Conservation (phyloP, 1,140 invertebrate genomes). For the Pseudomyrmex concolor region DNA sequence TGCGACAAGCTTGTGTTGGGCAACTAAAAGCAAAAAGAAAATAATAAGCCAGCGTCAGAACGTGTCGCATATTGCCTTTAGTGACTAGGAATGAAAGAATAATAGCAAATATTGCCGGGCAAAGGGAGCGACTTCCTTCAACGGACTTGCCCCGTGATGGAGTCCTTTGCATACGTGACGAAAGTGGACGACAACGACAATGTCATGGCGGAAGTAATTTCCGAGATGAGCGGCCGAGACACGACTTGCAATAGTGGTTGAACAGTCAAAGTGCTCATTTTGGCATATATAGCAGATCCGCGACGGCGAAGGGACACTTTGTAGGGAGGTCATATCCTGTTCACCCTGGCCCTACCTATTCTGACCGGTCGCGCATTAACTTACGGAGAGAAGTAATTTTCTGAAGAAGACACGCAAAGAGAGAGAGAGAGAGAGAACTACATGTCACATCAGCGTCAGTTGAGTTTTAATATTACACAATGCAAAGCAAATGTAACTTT, state of each 20-base stretch:
- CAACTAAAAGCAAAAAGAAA: constrained; percentile 34
- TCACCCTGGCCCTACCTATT: constrained; percentile 66
- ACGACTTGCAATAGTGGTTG: constrained; percentile 83
- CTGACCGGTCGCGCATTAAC: constrained; percentile 71
- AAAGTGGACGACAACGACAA: constrained; percentile 68
- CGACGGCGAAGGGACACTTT: constrained; percentile 76
- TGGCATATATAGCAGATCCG: constrained; percentile 73
- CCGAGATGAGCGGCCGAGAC: constrained; percentile 81
- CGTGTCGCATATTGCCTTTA: constrained; percentile 51
- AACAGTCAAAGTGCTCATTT: constrained; percentile 85
- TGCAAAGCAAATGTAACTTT: neutral
- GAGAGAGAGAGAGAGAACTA: neutral
- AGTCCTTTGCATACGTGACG: constrained; percentile 66
- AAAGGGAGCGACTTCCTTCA: constrained; percentile 67
- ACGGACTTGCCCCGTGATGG: constrained; percentile 63
- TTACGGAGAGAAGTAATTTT: constrained; percentile 69
- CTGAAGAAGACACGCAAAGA: constrained; percentile 71
- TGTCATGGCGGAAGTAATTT: constrained; percentile 84
- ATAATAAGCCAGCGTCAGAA: constrained; percentile 11
- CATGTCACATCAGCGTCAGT: neutral
- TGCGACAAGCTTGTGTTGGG: constrained; percentile 11
- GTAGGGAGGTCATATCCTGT: constrained; percentile 84
- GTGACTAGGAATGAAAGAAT: constrained; percentile 50
- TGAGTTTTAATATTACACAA: neutral
- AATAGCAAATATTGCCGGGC: constrained; percentile 52